Percentiles rank a stretch among this genome's conserved stretches.
Conservation (phyloP, 2,797 vertebrate genomes). For the Bradypodion pumilum region DNA sequence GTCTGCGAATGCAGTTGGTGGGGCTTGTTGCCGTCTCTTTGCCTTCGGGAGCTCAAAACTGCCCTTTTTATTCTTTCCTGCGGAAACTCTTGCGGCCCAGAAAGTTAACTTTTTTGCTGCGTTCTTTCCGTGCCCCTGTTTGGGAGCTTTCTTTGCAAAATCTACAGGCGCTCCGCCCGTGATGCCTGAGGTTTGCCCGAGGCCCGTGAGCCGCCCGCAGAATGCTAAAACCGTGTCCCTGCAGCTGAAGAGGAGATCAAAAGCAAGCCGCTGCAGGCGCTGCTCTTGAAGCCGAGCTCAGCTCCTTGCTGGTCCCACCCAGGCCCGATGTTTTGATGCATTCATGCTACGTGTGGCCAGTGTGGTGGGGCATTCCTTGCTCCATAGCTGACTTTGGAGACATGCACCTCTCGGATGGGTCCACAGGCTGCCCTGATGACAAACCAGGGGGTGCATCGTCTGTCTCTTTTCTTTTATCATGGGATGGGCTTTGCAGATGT, state of each 20-base stretch:
- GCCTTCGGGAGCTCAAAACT: neutral
- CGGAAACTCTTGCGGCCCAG: neutral
- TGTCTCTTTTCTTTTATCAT: rapidly evolving
- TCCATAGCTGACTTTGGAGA: no score
- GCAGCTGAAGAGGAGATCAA: neutral
- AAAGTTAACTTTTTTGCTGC: neutral
- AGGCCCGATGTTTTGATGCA: rapidly evolving
- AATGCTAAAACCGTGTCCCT: neutral
- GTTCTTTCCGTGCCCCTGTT: neutral
- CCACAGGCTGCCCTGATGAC: neutral
- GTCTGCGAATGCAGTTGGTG: neutral
- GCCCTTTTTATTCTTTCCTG: neutral
- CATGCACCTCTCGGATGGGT: no score
- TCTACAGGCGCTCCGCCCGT: rapidly evolving
- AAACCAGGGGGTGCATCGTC: rapidly evolving
- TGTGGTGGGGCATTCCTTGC: neutral
- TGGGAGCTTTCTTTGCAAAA: neutral
- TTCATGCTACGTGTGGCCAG: no score
- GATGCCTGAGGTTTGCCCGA: neutral
- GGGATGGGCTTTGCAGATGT: rapidly evolving
- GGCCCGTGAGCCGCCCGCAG: neutral
- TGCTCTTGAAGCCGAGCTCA: neutral
- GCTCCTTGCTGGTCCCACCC: rapidly evolving
- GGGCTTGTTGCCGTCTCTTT: neutral
- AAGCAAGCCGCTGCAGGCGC: conserved; percentile 4